Percentiles rank a stretch among this genome's conserved stretches.
Evolutionary conservation across 2,113 vertebrate species (phyloP).

Genomic region (Rhabdomys dilectus): DNA sequence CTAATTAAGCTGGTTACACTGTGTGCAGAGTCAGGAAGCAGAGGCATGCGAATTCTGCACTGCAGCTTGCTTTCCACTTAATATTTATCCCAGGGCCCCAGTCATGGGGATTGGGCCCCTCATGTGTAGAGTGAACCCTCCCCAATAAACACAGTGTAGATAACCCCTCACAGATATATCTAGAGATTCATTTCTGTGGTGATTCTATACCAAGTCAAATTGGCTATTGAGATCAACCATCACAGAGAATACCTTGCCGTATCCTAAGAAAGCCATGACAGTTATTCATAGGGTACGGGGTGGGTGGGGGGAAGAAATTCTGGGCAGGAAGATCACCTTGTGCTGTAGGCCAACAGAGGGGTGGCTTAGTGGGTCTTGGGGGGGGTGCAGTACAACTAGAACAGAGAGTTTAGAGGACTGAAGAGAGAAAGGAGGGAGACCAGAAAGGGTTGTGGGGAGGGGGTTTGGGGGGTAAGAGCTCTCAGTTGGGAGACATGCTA

Average conservation of each 20-base stretch:
- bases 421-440: not conserved
- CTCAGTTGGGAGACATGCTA: not conserved
- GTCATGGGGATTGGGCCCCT: not conserved
- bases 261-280: not conserved
- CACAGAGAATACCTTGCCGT: not conserved
- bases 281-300: not conserved
- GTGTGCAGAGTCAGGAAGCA: not conserved
- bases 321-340: not conserved
- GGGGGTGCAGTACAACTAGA: fast-evolving
- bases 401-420: not conserved
- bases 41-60: not conserved
- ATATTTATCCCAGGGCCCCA: not conserved
- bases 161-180: not conserved
- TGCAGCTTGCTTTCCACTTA: not conserved
- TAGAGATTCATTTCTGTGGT: not conserved
- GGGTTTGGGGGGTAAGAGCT: fast-evolving
- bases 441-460: fast-evolving
- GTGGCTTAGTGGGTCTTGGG: not conserved
- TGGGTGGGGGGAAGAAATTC: not conserved
- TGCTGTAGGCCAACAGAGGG: not conserved
- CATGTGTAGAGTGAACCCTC: not conserved
- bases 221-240: not conserved
- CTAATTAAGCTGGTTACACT: not conserved
- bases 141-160: not conserved
- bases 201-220: not conserved